Evolutionary conservation across 2,888 invertebrate species (phyloP), one percentile per base, ranked within the genome.

Genomic region (Drosophila pseudotalamancana): DNA sequence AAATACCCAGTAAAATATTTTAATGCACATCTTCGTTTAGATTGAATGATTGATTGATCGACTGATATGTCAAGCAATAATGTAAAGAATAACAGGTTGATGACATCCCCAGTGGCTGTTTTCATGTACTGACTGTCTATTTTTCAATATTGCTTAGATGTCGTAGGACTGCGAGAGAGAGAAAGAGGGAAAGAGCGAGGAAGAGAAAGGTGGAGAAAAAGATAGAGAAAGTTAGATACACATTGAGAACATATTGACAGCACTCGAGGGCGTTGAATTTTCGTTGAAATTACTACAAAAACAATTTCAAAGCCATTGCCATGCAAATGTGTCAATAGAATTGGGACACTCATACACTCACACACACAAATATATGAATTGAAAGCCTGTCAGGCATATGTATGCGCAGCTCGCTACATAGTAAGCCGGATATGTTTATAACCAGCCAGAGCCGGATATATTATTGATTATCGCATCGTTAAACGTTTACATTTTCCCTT

Each of bases 401-500:
- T 32, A 57, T 32, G 31, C 16, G 18, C 42, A 35, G 18, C 55
- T 56, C 23, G 34, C 21, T 25, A 40, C 12, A 16, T 18, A 37
- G 16, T 40, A 25, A 31, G 50, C 32, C 23, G 35, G 48, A 40
- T 40, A 48, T 72, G 43, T 12, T 46, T 51, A 34, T 46, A 50
- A 40, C 54, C 59, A 60, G 59, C 27, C 27, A 40, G 31, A 62
- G 16, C 42, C 80, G 71, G 71, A 77, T 70, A 73, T 73, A 72
- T 72, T 83, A 87, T 87, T 87, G 83, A 83, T 83, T 83, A 83
- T 83, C 72, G 75, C 53, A 63, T 75, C 54, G 70, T 56, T 77
- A 78, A 70, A 51, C 63, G 56, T 60, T 68, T 63, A 64, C 49
- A 45, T 67, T 34, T 18, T 64, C 45, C 14, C 40, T 57, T 46